These are phyloP conservation scores for Imbricaverruca yamaguchii DNA, from an alignment of 2,888 invertebrate species.

Conservation along the genomic window DNA sequence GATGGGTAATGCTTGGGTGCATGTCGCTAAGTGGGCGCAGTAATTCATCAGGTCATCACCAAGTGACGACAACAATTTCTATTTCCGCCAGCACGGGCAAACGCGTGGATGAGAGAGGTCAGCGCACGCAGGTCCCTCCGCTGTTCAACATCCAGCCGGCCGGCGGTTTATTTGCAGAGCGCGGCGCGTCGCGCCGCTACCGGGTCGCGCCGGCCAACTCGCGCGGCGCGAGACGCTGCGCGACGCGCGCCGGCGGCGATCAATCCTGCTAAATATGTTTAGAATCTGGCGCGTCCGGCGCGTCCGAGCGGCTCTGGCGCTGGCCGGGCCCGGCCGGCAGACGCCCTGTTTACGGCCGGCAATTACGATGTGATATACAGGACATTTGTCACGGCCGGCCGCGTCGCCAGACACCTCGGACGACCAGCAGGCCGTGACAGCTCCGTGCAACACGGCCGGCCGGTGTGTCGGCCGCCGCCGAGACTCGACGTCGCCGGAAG, in stretches of 20 bases:
- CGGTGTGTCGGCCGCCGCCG: no score
- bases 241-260: not conserved
- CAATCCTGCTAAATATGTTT: slow-evolving; percentile 15
- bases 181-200: not conserved
- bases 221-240: not conserved
- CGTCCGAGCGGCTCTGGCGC: no score
- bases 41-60: no score
- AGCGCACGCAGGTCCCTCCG: no score
- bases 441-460: no score
- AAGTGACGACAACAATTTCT: no score
- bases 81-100: no score
- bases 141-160: no score
- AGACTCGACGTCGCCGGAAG: no score
- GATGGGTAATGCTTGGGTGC: no score
- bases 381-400: not conserved
- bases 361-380: not conserved
- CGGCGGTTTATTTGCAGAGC: not conserved
- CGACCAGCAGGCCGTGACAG: not conserved
- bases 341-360: not conserved
- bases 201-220: not conserved
- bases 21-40: no score
- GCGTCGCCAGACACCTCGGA: not conserved
- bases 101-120: no score
- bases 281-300: not conserved
- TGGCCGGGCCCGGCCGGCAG: not conserved